Percentiles rank a stretch among this genome's conserved stretches.
Conservation (phyloP, 2,113 vertebrate species). For the Tupaia tana region DNA sequence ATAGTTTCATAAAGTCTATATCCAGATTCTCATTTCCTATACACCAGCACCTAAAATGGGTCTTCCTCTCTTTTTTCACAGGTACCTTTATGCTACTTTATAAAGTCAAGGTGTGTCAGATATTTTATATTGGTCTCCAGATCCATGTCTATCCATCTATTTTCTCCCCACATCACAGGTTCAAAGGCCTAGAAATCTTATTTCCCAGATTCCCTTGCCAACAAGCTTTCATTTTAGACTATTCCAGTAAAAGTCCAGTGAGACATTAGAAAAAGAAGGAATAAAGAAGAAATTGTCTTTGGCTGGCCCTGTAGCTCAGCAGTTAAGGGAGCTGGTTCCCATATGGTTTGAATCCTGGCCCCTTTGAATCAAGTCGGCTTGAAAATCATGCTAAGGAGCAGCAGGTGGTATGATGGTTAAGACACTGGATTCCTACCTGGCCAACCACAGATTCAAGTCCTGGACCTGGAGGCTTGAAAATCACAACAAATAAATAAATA, state of each 20-base stretch:
- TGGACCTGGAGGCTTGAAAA: no score
- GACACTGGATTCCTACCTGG: no score
- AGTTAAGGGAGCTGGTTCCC: no score
- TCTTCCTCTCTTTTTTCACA: background rate
- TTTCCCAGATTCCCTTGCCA: background rate
- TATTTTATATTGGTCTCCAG: background rate
- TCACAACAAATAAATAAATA: no score
- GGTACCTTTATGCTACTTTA: background rate
- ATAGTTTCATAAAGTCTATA: background rate
- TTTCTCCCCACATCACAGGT: background rate
- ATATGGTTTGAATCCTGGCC: no score
- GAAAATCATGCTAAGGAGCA: no score
- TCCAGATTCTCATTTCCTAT: background rate
- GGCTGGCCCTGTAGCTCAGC: background rate
- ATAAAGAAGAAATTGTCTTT: background rate
- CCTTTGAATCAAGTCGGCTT: no score
- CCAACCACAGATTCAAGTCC: no score
- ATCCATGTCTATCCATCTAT: background rate
- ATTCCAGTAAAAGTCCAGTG: background rate
- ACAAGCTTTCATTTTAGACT: background rate
- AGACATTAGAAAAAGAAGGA: background rate
- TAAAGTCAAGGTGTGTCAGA: background rate
- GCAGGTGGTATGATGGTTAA: no score
- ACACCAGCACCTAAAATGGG: background rate
- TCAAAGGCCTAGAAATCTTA: background rate